Evolutionary conservation across 1,140 invertebrate genomes (phyloP).

Genomic region (Maconellicoccus hirsutus): DNA sequence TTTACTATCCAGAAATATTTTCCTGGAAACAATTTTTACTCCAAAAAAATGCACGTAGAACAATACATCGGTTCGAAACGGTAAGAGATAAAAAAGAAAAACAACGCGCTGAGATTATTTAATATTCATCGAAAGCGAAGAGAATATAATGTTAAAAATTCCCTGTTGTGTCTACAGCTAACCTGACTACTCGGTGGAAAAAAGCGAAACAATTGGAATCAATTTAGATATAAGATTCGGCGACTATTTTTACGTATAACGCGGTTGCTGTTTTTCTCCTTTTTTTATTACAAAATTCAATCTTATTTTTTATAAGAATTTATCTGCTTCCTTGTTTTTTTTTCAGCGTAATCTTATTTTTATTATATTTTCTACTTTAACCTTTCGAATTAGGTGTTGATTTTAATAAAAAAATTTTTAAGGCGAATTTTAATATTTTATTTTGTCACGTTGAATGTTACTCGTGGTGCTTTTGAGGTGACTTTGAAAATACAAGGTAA

Average conservation of each 20-base stretch:
- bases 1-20: too few species aligned
- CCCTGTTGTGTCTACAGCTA: neutral
- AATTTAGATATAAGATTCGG: neutral
- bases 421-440: neutral
- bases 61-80: too few species aligned
- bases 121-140: neutral
- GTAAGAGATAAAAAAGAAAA: too few species aligned
- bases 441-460: too few species aligned
- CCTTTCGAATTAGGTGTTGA: too few species aligned
- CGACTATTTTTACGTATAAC: neutral
- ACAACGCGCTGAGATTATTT: neutral
- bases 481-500: too few species aligned
- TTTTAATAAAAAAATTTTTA: too few species aligned
- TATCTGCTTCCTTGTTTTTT: neutral
- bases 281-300: neutral
- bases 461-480: too few species aligned
- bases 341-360: neutral
- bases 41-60: too few species aligned
- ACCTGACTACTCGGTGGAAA: neutral
- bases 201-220: neutral
- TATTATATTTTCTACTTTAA: neutral
- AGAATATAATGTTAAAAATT: neutral
- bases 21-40: too few species aligned
- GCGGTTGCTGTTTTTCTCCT: neutral
- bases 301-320: neutral